Evolutionary conservation across 2,797 vertebrate species (phyloP), one percentile per base, ranked within the genome.

Genomic region (Sebastiscus tertius): DNA sequence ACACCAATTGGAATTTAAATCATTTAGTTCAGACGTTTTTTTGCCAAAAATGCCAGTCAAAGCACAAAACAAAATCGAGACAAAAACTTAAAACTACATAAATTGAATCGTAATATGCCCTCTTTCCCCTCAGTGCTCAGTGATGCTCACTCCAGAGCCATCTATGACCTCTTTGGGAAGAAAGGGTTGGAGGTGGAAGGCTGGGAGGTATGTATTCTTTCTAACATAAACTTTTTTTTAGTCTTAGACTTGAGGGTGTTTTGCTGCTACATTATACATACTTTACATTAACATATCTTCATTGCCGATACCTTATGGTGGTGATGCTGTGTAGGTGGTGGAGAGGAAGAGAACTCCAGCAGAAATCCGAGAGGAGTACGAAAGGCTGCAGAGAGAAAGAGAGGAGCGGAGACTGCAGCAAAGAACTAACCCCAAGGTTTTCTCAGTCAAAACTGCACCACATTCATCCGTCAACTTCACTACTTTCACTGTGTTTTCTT

Each of bases 141-240:
- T 67, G 98, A 99, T 71, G 96, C 97, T 66, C 98, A 99, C 89
- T 97, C 98, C 79, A 96, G 98, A 91, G 97, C 98, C 88, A 99
- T 99, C 93, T 99, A 99, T 95, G 98, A 99, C 89, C 96, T 99
- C 63, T 99, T 99, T 93, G 98, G 98, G 75, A 98, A 96, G 95
- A 97, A 96, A 95, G 98, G 98, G 24, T 96, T 99, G 94, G 98
- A 99, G 59, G 98, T 99, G 95, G 98, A 99, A 95, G 98, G 98
- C 91, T 99, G 98, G 98, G 98, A 99, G 97, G 98, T 99, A 94
- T 94, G 96, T 88, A 46, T 76, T 34, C 39, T 52, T 12, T 46
- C 10, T 56, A 55, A 68, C 26, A 18, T 18, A 62, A 24, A 34
- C 3, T 34, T 66, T 55, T 61, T 60, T 13, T 42, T 42, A 18